Evolutionary conservation across 2,113 vertebrate genomes (phyloP), one percentile per base, ranked within the genome.

Genomic region (Chaetura pelagica): DNA sequence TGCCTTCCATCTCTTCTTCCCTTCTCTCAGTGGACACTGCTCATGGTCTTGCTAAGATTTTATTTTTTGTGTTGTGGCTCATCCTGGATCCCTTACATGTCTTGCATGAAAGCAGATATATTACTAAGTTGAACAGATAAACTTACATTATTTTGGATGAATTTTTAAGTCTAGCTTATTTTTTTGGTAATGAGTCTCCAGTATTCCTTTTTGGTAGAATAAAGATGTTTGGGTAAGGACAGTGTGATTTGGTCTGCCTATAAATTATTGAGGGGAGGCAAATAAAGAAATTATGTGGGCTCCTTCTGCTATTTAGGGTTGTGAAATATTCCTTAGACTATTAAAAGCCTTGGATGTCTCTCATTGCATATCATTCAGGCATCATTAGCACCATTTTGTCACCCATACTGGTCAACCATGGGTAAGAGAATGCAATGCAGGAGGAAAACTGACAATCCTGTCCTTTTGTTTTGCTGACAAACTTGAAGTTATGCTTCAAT

Each of bases 361-460:
- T 72, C 15, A 21, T 2, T 77, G 54, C 21, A 52, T 27, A 20
- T 4, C 19, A 27, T 0, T 0, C 46, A 61, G 52, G 29, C 35
- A 62, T 24, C 3, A 12, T 48, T 30, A 68, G 10, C 55, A 64
- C 46, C 9, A 4, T 40, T 52, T 71, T 61, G 18, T 74, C 23
- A 10, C 35, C 71, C 7, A 18, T 32, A 35, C 9, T 10, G 15
- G 44, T 42, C 35, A 54, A 11, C 38, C 7, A 16, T 6, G 24
- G 74, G 51, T 29, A 46, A 12, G 62, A 44, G 51, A 59, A 58
- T 2, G 22, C 29, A 29, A 21, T 32, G 51, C 20, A 35, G 57
- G 57, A 54, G 34, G 44, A 69, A 54, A 62, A 29, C 4, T 29
- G n/a, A 7, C 7, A 14, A 7, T 68, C 19, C 19, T 3, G 0